phyloP scores from a whole-genome alignment of 2,113 vertebrate genomes.

The Nannobrachium achirus region DNA sequence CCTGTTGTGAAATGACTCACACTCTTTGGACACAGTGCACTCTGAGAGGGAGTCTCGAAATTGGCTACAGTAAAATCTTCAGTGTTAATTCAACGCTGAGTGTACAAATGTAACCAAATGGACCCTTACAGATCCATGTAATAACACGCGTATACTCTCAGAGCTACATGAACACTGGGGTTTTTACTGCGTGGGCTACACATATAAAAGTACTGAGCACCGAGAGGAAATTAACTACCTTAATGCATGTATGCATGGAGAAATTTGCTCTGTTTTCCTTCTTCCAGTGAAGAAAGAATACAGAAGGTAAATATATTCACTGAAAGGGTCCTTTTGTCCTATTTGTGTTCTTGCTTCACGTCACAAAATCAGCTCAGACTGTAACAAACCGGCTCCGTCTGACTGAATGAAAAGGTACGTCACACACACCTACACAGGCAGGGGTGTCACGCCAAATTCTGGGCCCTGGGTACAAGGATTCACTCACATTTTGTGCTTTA shows the following conservation, averaged over 20 bases:
- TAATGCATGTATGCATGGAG: slow-evolving; percentile 19
- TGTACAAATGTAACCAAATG: too few relatives aligned
- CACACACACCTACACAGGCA: background rate
- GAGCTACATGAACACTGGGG: too few relatives aligned
- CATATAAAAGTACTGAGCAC: too few relatives aligned
- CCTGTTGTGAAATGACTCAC: slow-evolving; percentile 67
- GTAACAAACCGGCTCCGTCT: too few relatives aligned
- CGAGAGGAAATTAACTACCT: slow-evolving; percentile 21
- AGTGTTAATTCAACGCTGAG: too few relatives aligned
- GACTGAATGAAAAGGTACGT: background rate
- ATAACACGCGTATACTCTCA: too few relatives aligned
- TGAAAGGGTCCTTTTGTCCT: background rate
- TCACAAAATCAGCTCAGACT: slow-evolving; percentile 7
- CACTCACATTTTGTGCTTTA: too few relatives aligned
- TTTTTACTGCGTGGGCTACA: too few relatives aligned
- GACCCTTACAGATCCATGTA: too few relatives aligned
- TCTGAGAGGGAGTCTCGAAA: slow-evolving; percentile 36
- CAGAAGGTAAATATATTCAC: background rate
- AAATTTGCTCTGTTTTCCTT: slow-evolving; percentile 9
- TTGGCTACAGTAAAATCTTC: slow-evolving; percentile 23
- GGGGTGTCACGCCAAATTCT: too few relatives aligned
- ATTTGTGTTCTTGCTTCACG: slow-evolving; percentile 2
- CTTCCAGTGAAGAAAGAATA: background rate
- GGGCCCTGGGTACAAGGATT: too few relatives aligned
- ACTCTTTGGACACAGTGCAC: slow-evolving; percentile 53